Base-by-base conservation (phyloP, 2,797 vertebrate genomes). In the Fistularia commersonii region DNA sequence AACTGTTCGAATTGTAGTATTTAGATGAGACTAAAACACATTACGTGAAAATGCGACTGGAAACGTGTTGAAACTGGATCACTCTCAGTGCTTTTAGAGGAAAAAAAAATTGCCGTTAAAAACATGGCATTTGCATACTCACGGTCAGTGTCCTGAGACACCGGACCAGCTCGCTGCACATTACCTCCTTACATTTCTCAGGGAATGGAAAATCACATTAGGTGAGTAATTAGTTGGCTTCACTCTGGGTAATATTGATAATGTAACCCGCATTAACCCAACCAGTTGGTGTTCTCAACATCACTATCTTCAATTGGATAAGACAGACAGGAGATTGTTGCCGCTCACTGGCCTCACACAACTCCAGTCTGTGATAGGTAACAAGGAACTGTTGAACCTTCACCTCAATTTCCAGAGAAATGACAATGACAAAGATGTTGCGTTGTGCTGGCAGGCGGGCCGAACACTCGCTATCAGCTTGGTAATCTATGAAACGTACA, bases 341-440 rank as follows among this genome's bases (percentile, higher is more conserved):
- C 51, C 33, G 9, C 23, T 13, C 52, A 32, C 47, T 14, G 23
- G 48, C 60, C 54, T 32, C 35, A 45, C 11, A 0, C 45, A 33
- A 44, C 51, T 59, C 40, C 58, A 54, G 35, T 59, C 58, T 65
- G 33, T 52, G 54, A 56, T 31, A 38, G 49, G 50, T 66, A 75
- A 68, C 48, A 23, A 80, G 61, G 42, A 66, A 69, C 47, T 40
- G 53, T 55, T 75, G 80, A 81, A 79, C 80, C 66, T 53, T 85
- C 69, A 79, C 74, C 83, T 81, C 79, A 78, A 83, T 87, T 78
- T 79, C 63, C 69, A 73, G 51, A 12, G 53, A 70, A 67, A 67
- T 75, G 78, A 81, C 77, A 79, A 50, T 66, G 76, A 82, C 76
- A 76, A 72, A 80, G 76, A 74, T 61, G 61, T 54, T 52, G 46